Evolutionary conservation across 2,888 invertebrate species (phyloP), one percentile per base, ranked within the genome.

Genomic region (Dione juno): DNA sequence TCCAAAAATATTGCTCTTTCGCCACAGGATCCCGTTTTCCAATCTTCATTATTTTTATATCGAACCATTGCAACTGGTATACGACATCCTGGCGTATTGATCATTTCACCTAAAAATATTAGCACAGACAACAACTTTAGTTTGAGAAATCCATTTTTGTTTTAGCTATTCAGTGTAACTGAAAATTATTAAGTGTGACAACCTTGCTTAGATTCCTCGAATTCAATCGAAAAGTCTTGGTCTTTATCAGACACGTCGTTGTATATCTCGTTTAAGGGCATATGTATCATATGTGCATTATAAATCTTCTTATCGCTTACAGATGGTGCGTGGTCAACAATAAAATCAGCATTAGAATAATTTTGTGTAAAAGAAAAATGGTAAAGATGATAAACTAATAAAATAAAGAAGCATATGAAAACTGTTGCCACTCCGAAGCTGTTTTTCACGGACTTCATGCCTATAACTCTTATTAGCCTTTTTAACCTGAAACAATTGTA

Each of bases 41-140:
- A 79, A 35, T 52, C 65, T 45, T 75, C 76, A 67, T 70, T 75
- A 53, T 77, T 58, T 68, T 80, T 73, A 67, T 87, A 90, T 40
- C 83, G 69, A 9, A 88, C 74, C 74, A 82, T 75, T 16, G 76
- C 69, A 53, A 84, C 41, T 1, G 91, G 92, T 71, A 92, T 91
- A 80, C 85, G 81, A 74, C 92, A 91, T 2, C 90, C 90, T 1
- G 80, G 78, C 10, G 88, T 90, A 54, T 86, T 74, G 58, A 92
- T 74, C 79, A 87, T 77, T 80, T 74, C 83, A 86, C 70, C 37
- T 45, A 64, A 71, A 76, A 71, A n/a, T 68, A 13, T 43, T 41
- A 21, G 45, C 16, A 67, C 45, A 53, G 41, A 63, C 10, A 37
- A 54, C 11, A 40, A 40, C 11, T 16, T 11, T n/a, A 2, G 9